Percentiles rank a stretch among this genome's conserved stretches.
These are phyloP conservation scores for Bombus breviceps DNA, from an alignment of 1,140 invertebrate species.

Conservation along the genomic window DNA sequence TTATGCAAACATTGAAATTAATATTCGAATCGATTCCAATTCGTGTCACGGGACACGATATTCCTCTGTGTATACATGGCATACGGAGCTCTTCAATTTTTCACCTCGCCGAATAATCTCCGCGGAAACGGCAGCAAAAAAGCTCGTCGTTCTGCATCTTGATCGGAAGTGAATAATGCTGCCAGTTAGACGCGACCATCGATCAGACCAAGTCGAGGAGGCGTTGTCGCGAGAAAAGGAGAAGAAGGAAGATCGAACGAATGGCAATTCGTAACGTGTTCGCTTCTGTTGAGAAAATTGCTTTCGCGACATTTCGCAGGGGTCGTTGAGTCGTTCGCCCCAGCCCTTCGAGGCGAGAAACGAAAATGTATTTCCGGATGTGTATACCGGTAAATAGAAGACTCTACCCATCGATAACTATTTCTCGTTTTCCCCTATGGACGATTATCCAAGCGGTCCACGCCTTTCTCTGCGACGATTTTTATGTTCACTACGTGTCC, in stretches of 20 bases:
- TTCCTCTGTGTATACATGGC: not conserved
- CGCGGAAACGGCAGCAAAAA: too few relatives aligned
- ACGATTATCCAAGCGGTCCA: not conserved
- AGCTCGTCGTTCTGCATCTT: not conserved
- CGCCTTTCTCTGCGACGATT: not conserved
- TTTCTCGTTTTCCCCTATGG: not conserved
- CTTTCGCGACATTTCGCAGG: slow-evolving; percentile 69
- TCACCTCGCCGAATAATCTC: not conserved
- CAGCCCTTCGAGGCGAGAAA: slow-evolving; percentile 60
- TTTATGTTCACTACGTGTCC: not conserved
- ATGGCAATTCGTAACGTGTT: slow-evolving; percentile 47
- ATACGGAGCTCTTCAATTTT: not conserved
- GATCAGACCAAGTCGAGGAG: slow-evolving; percentile 47
- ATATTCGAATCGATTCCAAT: not conserved
- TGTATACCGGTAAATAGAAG: slow-evolving; percentile 76
- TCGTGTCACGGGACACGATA: not conserved
- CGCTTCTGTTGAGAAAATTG: slow-evolving; percentile 72
- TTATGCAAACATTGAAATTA: not conserved
- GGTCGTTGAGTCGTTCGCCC: not conserved
- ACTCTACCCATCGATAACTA: slow-evolving; percentile 67
- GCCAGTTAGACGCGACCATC: slow-evolving; percentile 26
- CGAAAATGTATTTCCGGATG: slow-evolving; percentile 78
- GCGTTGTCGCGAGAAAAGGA: slow-evolving; percentile 38
- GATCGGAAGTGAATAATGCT: slow-evolving; percentile 36
- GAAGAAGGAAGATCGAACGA: slow-evolving; percentile 58